phyloP scores from a whole-genome alignment of 2,888 invertebrate genomes.

The Caenorhabditis drosophilae region DNA sequence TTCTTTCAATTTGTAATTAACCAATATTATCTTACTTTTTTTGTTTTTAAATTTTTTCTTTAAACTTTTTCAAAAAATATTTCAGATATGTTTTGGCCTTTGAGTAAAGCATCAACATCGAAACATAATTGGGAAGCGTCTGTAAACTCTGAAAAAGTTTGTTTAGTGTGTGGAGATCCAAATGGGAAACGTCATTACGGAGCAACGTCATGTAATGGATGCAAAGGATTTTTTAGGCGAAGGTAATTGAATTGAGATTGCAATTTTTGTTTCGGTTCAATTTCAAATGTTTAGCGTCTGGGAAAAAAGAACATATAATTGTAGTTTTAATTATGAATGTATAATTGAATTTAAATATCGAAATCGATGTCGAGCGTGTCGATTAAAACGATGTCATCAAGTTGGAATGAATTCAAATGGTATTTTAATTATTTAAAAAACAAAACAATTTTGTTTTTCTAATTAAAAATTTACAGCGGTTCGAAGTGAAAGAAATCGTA shows the following conservation, averaged over 20 bases:
- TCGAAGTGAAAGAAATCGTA: conserved; percentile 16
- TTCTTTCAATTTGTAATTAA: neutral
- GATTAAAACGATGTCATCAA: conserved; percentile 25
- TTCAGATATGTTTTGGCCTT: neutral
- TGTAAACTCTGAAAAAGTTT: neutral
- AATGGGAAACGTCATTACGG: conserved; percentile 36
- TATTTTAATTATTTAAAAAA: neutral
- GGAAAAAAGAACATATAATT: conserved; percentile 34
- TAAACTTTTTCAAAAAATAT: too few species aligned
- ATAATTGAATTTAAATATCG: conserved; percentile 39
- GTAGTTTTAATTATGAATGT: conserved; percentile 30
- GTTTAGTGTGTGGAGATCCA: conserved; percentile 41
- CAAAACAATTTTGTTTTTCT: neutral
- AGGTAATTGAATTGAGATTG: too few species aligned
- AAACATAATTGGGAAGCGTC: neutral
- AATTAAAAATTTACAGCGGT: conserved; percentile 20
- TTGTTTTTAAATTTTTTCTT: neutral
- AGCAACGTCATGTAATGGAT: conserved; percentile 40
- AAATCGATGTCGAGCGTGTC: conserved; percentile 40
- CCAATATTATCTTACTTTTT: neutral
- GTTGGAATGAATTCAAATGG: conserved; percentile 42
- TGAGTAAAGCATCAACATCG: neutral
- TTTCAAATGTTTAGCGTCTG: conserved; percentile 22
- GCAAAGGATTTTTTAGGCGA: conserved; percentile 40
- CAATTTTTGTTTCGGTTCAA: too few species aligned